phyloP scores from a whole-genome alignment of 2,797 vertebrate genomes.

The Dermochelys coriacea region DNA sequence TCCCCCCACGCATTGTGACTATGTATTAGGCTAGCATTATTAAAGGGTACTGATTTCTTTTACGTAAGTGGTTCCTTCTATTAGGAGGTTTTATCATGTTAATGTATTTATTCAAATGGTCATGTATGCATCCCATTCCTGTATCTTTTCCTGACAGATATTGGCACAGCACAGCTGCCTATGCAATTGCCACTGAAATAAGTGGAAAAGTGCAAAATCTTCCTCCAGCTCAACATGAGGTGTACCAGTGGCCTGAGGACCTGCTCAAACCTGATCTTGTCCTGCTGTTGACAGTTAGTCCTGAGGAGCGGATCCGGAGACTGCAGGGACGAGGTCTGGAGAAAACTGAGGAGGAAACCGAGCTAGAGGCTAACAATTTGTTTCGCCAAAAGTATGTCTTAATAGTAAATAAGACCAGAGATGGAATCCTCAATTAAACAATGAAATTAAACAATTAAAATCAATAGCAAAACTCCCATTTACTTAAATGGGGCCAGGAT shows the following conservation, averaged over 20 bases:
- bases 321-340: constrained; percentile 83
- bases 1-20: neutral
- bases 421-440: neutral
- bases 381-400: constrained; percentile 89
- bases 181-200: constrained; percentile 92
- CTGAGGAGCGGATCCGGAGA: constrained; percentile 86
- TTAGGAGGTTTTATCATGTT: neutral
- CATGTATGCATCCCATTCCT: neutral
- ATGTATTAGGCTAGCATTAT: neutral
- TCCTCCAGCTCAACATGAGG: constrained; percentile 83
- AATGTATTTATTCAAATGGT: neutral
- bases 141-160: constrained; percentile 80
- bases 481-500: neutral
- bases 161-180: constrained; percentile 96
- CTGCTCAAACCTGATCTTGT: constrained; percentile 90
- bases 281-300: constrained; percentile 87
- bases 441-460: too few species aligned
- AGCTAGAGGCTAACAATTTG: constrained; percentile 86
- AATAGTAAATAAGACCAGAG: neutral
- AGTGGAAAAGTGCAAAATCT: constrained; percentile 84
- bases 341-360: constrained; percentile 88
- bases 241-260: constrained; percentile 92
- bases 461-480: neutral
- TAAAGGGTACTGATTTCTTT: neutral
- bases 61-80: neutral